Conservation (phyloP, 2,797 vertebrate species). For the Mus caroli region DNA sequence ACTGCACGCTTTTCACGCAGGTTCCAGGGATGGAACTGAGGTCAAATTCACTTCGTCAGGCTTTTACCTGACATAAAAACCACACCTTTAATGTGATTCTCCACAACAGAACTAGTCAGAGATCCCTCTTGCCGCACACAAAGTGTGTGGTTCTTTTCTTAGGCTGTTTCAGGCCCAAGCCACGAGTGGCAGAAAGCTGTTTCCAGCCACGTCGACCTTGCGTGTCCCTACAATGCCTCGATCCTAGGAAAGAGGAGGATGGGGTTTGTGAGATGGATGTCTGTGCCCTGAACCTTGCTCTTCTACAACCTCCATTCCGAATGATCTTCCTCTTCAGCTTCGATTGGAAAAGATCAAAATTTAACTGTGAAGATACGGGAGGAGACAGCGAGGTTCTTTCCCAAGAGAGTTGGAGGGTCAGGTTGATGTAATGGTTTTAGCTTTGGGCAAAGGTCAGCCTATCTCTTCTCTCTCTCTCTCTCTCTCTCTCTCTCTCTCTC, state of each 20-base stretch:
- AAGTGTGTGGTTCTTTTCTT: background rate
- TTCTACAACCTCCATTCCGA: background rate
- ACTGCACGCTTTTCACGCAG: background rate
- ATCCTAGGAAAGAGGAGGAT: background rate
- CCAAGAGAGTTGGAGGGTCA: background rate
- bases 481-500: too few species aligned
- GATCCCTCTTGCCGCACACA: background rate
- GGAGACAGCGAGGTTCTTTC: background rate
- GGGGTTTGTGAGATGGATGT: background rate
- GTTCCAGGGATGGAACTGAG: background rate
- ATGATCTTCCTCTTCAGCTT: background rate
- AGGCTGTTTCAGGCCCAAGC: background rate
- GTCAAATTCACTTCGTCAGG: background rate
- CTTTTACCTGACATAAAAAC: background rate
- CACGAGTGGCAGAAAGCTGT: background rate
- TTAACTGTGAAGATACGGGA: background rate
- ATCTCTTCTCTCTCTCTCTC: background rate
- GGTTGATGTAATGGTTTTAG: background rate
- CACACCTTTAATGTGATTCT: background rate
- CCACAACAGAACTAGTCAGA: too few species aligned
- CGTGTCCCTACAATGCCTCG: too few species aligned
- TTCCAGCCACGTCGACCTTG: background rate
- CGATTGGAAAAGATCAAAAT: background rate
- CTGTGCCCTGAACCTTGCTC: background rate
- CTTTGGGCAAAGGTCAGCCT: background rate